Evolutionary conservation across 1,140 invertebrate genomes (phyloP), one percentile per base, ranked within the genome.

Genomic region (Heliconius melpomene): DNA sequence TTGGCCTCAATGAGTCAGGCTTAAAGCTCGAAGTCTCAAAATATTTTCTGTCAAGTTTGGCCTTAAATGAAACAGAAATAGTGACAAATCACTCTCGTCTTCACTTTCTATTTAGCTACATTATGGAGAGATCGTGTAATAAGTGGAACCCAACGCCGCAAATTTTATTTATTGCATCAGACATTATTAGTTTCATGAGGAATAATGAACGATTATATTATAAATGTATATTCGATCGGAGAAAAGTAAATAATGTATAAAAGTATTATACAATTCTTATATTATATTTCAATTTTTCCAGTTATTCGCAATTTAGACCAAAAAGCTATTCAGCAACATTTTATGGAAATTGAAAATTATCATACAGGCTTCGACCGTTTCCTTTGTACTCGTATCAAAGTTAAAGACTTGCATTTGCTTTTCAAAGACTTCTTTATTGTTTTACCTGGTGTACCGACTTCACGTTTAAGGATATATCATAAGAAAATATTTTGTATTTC

Each of bases 281-380:
- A 13, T 46, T 46, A 46, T 46, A 46, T 46, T 52, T 52, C 0
- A 52, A 52, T 52, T 20, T 20, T 20, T 20, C 2, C 13, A 66
- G 11, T 66, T 66, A 66, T 66, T 29, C 60, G 0, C 23, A 29
- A 66, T 66, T 66, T 66, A 66, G 60, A 66, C 26, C 60, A 66
- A 38, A 79, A 70, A 79, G 36, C 78, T 77, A 83, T 83, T 81
- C 82, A 71, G 75, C 50, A 54, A 66, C 50, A 77, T 66, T 79
- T 78, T 76, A 79, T 81, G 74, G 77, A 81, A 81, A 83, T 81
- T 83, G 81, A 36, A 83, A 83, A 81, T 83, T 83, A 81, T 83
- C 81, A 83, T 83, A 79, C 57, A 81, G 70, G 75, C 66, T 18
- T 40, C 23, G 60, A 66, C n/a, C 72, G 57, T 78, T 83, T 78